Conservation (phyloP, 2,888 invertebrate genomes). For the Pardosa pseudoannulata region DNA sequence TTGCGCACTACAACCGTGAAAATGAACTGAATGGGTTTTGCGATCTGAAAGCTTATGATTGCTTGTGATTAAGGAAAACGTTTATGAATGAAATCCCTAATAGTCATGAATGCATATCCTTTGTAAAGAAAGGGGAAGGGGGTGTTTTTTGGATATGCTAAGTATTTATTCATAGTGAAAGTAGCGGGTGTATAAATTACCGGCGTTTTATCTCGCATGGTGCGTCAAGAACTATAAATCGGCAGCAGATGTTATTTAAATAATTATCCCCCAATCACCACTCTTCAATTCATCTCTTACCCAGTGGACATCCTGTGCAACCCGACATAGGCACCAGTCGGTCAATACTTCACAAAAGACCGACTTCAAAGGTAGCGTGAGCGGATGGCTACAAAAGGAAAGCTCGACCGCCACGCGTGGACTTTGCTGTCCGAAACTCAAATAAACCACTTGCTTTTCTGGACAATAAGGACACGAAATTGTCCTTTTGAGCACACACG, state of each 20-base stretch:
- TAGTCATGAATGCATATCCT: neutral
- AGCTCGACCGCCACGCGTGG: conserved; percentile 1
- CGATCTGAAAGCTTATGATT: too few relatives aligned
- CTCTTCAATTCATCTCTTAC: neutral
- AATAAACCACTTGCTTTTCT: conserved; percentile 15
- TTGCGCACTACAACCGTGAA: too few relatives aligned
- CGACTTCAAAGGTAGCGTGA: conserved; percentile 17
- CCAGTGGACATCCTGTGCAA: neutral
- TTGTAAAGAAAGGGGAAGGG: too few relatives aligned
- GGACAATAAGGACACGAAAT: conserved; percentile 33
- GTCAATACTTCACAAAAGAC: conserved; percentile 1
- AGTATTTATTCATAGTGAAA: too few relatives aligned
- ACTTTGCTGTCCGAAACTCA: conserved; percentile 17
- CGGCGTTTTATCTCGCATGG: conserved; percentile 2
- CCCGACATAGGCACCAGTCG: neutral
- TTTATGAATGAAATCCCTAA: too few relatives aligned
- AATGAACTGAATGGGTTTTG: too few relatives aligned
- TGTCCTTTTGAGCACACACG: conserved; percentile 16
- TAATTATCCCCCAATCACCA: conserved; percentile 27
- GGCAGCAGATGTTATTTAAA: conserved; percentile 51
- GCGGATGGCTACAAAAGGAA: neutral
- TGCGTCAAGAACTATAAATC: neutral
- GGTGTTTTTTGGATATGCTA: too few relatives aligned
- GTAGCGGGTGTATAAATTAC: too few relatives aligned
- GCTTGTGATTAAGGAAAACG: too few relatives aligned